phyloP scores from a whole-genome alignment of 1,140 invertebrate genomes.

The Euwallacea fornicatus region DNA sequence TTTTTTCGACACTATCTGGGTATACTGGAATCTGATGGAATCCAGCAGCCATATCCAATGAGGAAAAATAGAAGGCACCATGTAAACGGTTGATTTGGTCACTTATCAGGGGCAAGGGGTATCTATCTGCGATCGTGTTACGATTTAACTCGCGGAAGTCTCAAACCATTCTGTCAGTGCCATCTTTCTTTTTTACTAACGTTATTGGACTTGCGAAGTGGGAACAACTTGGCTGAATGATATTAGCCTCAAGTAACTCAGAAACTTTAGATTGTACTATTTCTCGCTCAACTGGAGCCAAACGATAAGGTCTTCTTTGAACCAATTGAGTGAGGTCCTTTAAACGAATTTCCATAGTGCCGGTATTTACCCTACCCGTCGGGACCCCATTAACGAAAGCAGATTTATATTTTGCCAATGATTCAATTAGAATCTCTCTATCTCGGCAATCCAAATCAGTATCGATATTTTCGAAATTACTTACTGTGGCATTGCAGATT shows the following conservation, averaged over 20 bases:
- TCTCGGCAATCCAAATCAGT: neutral
- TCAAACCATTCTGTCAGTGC: slow-evolving; percentile 40
- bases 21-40: slow-evolving; percentile 47
- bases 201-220: slow-evolving; percentile 16
- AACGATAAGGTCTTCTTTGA: slow-evolving; percentile 17
- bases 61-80: slow-evolving; percentile 42
- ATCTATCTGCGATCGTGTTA: slow-evolving; percentile 49
- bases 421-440: neutral
- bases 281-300: slow-evolving; percentile 5
- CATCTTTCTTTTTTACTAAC: slow-evolving; percentile 37
- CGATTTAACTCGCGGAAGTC: slow-evolving; percentile 44
- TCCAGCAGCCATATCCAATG: slow-evolving; percentile 41
- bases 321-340: slow-evolving; percentile 12
- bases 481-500: neutral
- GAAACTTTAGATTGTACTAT: slow-evolving; percentile 11
- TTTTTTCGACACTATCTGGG: slow-evolving; percentile 47
- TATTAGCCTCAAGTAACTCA: slow-evolving; percentile 11
- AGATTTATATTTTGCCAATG: slow-evolving; percentile 1
- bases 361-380: slow-evolving; percentile 6
- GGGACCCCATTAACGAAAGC: slow-evolving; percentile 15
- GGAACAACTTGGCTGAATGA: slow-evolving; percentile 17
- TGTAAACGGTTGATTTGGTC: neutral
- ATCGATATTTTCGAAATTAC: slow-evolving; percentile 13
- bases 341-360: slow-evolving; percentile 11
- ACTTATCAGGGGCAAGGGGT: slow-evolving; percentile 49